Evolutionary conservation across 2,797 vertebrate genomes (phyloP).

Genomic region (Pterois miles): DNA sequence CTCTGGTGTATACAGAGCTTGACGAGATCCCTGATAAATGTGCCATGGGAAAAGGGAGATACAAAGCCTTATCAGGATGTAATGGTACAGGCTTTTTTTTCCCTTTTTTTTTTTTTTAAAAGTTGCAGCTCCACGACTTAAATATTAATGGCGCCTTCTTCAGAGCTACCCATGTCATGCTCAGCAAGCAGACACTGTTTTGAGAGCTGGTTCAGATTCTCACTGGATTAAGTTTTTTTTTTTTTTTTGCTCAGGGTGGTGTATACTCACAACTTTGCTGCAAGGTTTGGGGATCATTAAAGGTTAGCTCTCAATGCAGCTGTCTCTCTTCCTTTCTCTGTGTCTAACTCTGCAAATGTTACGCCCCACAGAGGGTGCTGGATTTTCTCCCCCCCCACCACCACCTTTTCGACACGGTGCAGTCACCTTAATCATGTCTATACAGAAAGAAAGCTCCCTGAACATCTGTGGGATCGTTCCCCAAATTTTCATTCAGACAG

Average conservation of each 20-base stretch:
- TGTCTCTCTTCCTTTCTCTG: constrained; percentile 22
- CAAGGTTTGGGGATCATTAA: constrained; percentile 50
- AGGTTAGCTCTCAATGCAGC: constrained; percentile 47
- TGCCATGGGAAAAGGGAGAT: constrained; percentile 67
- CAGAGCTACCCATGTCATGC: constrained; percentile 58
- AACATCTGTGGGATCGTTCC: constrained; percentile 44
- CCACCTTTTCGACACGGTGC: constrained; percentile 20
- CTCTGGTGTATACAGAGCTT: constrained; percentile 64
- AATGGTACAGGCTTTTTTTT: constrained; percentile 65
- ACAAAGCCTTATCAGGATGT: constrained; percentile 77
- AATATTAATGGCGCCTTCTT: constrained; percentile 75
- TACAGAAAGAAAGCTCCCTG: constrained; percentile 49
- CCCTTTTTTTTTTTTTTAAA: constrained; percentile 55
- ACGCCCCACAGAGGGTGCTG: constrained; percentile 14
- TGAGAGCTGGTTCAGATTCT: constrained; percentile 56
- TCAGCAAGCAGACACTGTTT: constrained; percentile 57
- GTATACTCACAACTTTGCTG: constrained; percentile 44
- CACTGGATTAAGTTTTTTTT: constrained; percentile 45
- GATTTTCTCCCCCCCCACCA: constrained; percentile 17
- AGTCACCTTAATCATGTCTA: constrained; percentile 65
- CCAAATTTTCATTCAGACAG: constrained; percentile 48
- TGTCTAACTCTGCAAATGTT: constrained; percentile 16
- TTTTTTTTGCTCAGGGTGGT: constrained; percentile 42
- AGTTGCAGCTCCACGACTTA: constrained; percentile 65
- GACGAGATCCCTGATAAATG: constrained; percentile 77